Evolutionary conservation across 2,797 vertebrate genomes (phyloP), one percentile per base, ranked within the genome.

Genomic region (Phalanger gymnotis): DNA sequence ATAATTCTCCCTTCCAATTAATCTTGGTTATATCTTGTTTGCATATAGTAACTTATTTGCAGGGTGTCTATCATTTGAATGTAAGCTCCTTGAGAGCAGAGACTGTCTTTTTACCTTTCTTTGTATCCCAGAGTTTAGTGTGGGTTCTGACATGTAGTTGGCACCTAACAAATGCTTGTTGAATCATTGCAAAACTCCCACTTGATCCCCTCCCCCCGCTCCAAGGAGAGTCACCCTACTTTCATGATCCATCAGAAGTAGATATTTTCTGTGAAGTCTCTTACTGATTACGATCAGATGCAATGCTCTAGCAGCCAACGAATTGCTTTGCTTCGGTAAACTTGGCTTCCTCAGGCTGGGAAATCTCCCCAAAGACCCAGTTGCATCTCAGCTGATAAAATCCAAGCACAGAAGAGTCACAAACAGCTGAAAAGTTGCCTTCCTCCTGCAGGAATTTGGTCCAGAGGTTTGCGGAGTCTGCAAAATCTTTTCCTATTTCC

Each of bases 361-460:
- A 90, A 90, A 90, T 51, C 30, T 90, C 90, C 53, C 52, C 90
- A 90, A 90, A 54, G 53, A 54, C 90, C 52, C 90, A 54, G 53
- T 53, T 90, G 52, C 30, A 54, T 90, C 90, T 54, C 31, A 54
- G 53, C 52, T 90, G 90, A 90, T 90, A 90, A 54, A 90, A 90
- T 54, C 51, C 53, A 90, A 90, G 53, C 53, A 53, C 53, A 53
- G 73, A 87, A 87, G 19, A 81, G 40, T 31, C 90, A 90, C 90
- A 90, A 87, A 90, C 30, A 54, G 52, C 90, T 90, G 28, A 90
- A 90, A 54, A 90, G 90, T 93, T 47, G 90, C 92, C 92, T 66
- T 91, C 52, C 92, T 91, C 96, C 55, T 89, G 25, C 30, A 40
- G 93, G 51, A 92, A 53, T 96, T 95, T 93, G 53, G 51, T 58